Evolutionary conservation across 2,797 vertebrate genomes (phyloP), one percentile per base, ranked within the genome.

Genomic region (Oreortyx pictus): DNA sequence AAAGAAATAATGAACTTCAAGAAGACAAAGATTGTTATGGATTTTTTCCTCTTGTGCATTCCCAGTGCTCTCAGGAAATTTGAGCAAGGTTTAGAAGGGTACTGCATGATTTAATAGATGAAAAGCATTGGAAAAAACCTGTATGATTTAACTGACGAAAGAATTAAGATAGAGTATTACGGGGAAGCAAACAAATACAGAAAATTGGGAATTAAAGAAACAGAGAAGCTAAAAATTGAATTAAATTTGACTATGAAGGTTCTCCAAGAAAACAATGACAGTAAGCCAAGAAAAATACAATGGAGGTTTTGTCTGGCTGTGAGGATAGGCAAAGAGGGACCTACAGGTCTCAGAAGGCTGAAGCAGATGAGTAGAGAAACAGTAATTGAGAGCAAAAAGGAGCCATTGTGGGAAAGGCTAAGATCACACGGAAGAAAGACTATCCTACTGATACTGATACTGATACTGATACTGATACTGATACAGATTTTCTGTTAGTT

Each of bases 391-490:
- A 71, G 4, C 24, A 82, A 27, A 81, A 91, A 91, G 73, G 23
- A 93, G 15, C 5, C 12, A 54, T 35, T 7, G 2, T 59, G 11
- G 6, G n/a, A n/a, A 84, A 68, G 39, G 15, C 20, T 72, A 75
- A 66, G 2, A 39, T 39, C 33, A 57, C 0, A 2, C 41, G 7
- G 27, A 88, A 25, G 13, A 76, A 86, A 70, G 29, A 44, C 33
- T 68, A 44, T 2, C 0, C 0, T 41, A 24, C 31, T 46, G 27
- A 35, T 60, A n/a, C n/a, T n/a, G n/a, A n/a, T n/a, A n/a, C n/a
- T n/a, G n/a, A n/a, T n/a, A n/a, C n/a, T n/a, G n/a, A n/a, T n/a
- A n/a, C n/a, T n/a, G n/a, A n/a, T n/a, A n/a, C n/a, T n/a, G n/a
- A n/a, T n/a, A n/a, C 65, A 80, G 35, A 39, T 73, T 68, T 14